These are phyloP conservation scores for Cataglyphis cursor DNA, from an alignment of 2,888 invertebrate species.

Conservation along the genomic window DNA sequence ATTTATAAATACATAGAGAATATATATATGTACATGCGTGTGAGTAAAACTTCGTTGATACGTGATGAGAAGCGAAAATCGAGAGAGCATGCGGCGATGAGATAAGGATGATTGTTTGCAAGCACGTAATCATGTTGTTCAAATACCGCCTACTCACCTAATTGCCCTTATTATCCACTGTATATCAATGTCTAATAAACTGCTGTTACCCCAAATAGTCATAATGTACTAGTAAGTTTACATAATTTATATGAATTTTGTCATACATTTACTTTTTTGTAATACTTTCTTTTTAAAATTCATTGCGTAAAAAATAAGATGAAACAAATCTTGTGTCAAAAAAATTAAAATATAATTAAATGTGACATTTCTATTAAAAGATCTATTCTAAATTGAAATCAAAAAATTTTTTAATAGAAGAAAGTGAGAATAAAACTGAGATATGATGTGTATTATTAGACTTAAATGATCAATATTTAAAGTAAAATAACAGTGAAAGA, in stretches of 20 bases:
- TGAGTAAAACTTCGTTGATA: slow-evolving; percentile 55
- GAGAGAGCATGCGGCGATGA: slow-evolving; percentile 62
- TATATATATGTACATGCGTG: slow-evolving; percentile 67
- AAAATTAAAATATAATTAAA: neutral
- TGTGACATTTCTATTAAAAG: neutral
- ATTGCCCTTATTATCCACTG: slow-evolving; percentile 84
- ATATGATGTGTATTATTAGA: neutral
- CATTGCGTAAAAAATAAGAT: neutral
- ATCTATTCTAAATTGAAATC: neutral
- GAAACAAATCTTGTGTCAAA: neutral
- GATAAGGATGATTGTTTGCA: slow-evolving; percentile 74
- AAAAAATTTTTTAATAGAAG: neutral
- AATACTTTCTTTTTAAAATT: neutral
- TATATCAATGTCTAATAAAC: slow-evolving; percentile 87
- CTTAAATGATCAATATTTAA: neutral
- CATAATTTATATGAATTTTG: slow-evolving; percentile 10
- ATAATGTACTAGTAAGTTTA: slow-evolving; percentile 13
- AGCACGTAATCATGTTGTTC: slow-evolving; percentile 78
- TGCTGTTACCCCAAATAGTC: slow-evolving; percentile 82
- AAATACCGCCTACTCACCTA: slow-evolving; percentile 79
- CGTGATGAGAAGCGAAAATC: slow-evolving; percentile 53
- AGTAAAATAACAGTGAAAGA: neutral
- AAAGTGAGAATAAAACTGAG: neutral
- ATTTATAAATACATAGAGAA: slow-evolving; percentile 72
- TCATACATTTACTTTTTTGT: neutral